Conservation (phyloP, 2,888 invertebrate species). For the Athrips mouffetella region DNA sequence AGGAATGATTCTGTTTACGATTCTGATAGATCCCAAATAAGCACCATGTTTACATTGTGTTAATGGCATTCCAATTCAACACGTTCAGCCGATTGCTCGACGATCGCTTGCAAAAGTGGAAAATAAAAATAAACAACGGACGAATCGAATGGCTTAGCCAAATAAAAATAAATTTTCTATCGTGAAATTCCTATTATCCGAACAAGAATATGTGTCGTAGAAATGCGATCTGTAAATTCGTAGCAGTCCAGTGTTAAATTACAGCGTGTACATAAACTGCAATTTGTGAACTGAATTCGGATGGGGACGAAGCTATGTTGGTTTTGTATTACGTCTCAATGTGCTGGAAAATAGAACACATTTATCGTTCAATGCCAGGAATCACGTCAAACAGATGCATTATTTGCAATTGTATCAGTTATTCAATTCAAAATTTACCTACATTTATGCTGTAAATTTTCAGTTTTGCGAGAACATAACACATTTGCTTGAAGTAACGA, state of each 20-base stretch:
- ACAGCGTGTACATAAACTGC: background rate
- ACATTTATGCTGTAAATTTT: too few relatives aligned
- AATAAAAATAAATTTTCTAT: background rate
- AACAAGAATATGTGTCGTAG: background rate
- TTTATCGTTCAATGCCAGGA: too few relatives aligned
- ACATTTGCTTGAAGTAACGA: too few relatives aligned
- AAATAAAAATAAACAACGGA: slow-evolving; percentile 7
- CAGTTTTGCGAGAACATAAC: too few relatives aligned
- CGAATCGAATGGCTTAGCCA: background rate
- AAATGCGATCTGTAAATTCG: too few relatives aligned
- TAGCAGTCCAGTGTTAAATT: background rate
- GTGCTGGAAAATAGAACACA: too few relatives aligned
- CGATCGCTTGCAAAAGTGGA: background rate
- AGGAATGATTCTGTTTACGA: slow-evolving; percentile 9
- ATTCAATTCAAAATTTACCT: too few relatives aligned
- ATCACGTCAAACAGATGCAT: too few relatives aligned
- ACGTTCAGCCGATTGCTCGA: slow-evolving; percentile 5
- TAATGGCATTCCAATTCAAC: slow-evolving; percentile 17
- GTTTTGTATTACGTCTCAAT: background rate
- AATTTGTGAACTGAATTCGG: background rate
- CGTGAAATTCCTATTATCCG: background rate
- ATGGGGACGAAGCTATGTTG: background rate
- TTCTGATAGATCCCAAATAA: slow-evolving; percentile 31
- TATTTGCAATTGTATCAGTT: too few relatives aligned
- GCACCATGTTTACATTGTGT: slow-evolving; percentile 26